These are phyloP conservation scores for Pygoscelis adeliae DNA, from an alignment of 2,113 vertebrate genomes.

Conservation along the genomic window DNA sequence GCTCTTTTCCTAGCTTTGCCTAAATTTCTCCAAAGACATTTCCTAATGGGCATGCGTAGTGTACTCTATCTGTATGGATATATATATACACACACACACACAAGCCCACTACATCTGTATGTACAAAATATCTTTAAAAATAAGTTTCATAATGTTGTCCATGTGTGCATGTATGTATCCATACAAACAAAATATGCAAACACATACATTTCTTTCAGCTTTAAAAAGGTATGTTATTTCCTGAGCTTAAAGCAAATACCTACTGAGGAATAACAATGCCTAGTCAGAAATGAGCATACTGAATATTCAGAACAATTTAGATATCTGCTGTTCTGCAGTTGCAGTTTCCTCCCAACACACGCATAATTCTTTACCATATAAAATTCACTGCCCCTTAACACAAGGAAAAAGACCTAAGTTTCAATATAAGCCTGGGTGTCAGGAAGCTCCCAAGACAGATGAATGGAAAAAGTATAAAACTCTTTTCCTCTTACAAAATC, in stretches of 20 bases:
- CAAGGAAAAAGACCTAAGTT: constrained; percentile 18
- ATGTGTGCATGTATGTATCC: neutral
- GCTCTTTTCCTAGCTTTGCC: neutral
- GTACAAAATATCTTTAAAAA: neutral
- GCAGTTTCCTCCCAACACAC: neutral
- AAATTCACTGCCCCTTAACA: constrained; percentile 16
- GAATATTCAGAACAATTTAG: neutral
- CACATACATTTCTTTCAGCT: neutral
- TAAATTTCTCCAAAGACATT: neutral
- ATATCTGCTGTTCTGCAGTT: constrained; percentile 1
- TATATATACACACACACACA: neutral
- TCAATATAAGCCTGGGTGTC: constrained; percentile 5
- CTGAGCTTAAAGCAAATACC: neutral
- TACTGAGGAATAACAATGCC: neutral
- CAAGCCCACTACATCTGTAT: neutral
- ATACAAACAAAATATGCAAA: neutral
- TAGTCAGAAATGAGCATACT: neutral
- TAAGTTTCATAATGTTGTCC: neutral
- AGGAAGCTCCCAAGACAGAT: neutral
- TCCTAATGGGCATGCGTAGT: neutral
- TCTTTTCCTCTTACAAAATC: neutral
- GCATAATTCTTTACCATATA: neutral
- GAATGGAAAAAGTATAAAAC: neutral
- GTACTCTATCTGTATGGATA: neutral
- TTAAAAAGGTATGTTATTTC: neutral